Percentiles rank a stretch among this genome's conserved stretches.
Conservation (phyloP, 2,797 vertebrate species). For the Babyrousa celebensis region DNA sequence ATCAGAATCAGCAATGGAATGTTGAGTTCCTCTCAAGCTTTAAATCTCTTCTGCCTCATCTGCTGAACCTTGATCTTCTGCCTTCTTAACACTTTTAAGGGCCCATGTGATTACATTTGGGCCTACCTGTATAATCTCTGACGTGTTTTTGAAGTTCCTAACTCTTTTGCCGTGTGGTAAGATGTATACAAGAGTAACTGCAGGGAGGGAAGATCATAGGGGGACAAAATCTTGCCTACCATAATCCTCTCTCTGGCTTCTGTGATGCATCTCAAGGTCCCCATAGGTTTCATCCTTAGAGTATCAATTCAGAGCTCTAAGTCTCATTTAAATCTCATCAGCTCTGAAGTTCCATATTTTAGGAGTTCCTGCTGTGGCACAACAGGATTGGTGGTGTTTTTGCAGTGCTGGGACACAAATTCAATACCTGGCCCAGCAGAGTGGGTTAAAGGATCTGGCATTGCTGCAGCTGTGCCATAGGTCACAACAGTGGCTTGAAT, state of each 20-base stretch:
- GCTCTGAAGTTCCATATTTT: neutral
- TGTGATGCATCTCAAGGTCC: neutral
- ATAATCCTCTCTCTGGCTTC: neutral
- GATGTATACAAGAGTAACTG: constrained; percentile 3
- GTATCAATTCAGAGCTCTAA: neutral
- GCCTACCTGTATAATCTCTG: neutral
- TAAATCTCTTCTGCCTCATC: neutral
- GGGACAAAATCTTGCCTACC: neutral
- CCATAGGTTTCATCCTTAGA: neutral
- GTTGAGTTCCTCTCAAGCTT: constrained; percentile 8
- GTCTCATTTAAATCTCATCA: neutral
- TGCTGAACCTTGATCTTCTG: constrained; percentile 21
- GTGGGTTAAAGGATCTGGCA: too few relatives aligned
- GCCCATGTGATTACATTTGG: neutral
- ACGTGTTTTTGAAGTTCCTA: constrained; percentile 39
- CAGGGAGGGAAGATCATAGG: neutral
- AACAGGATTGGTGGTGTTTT: too few relatives aligned
- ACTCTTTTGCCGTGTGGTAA: neutral
- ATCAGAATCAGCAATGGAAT: neutral
- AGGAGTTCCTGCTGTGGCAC: too few relatives aligned
- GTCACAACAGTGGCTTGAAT: too few relatives aligned
- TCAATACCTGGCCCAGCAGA: too few relatives aligned
- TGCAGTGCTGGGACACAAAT: too few relatives aligned
- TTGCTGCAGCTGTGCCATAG: too few relatives aligned
- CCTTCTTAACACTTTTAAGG: constrained; percentile 5